Percentiles rank a stretch among this genome's conserved stretches.
phyloP scores from a whole-genome alignment of 2,888 invertebrate genomes.

The Calliphora vomitoria region DNA sequence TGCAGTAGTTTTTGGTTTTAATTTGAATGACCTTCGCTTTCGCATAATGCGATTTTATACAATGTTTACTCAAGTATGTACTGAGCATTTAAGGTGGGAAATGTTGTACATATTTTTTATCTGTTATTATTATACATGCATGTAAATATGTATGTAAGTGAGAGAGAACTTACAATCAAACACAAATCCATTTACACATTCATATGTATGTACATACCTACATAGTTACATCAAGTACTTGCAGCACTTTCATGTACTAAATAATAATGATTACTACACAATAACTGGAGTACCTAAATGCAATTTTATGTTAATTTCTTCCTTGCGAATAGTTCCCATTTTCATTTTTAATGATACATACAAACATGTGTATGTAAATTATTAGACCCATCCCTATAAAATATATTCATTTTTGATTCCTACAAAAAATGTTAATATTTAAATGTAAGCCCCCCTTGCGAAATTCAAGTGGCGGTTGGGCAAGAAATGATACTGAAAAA shows the following conservation, averaged over 20 bases:
- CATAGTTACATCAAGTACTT: slow-evolving; percentile 18
- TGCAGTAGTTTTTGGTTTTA: slow-evolving; percentile 27
- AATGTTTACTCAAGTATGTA: slow-evolving; percentile 16
- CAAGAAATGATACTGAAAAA: no score
- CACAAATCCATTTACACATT: not conserved
- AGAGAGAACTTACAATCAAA: slow-evolving; percentile 23
- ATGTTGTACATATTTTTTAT: not conserved
- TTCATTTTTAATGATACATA: slow-evolving; percentile 23
- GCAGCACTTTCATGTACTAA: slow-evolving; percentile 28
- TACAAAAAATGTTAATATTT: no score
- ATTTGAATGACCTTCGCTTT: slow-evolving; percentile 52
- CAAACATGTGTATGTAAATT: not conserved
- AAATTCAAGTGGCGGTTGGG: no score
- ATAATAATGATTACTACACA: slow-evolving; percentile 48
- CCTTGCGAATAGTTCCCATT: not conserved
- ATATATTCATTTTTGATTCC: no score
- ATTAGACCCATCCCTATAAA: not conserved
- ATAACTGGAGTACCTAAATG: slow-evolving; percentile 48
- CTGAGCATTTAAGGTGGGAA: slow-evolving; percentile 18
- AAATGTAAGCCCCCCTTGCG: no score
- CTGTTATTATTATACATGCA: not conserved
- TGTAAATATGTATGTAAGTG: not conserved
- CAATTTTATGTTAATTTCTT: slow-evolving; percentile 59
- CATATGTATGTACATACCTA: not conserved
- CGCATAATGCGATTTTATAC: slow-evolving; percentile 26